A percentile compares a stretch with the other conserved stretches of the same genome.
Conservation (phyloP, 2,888 invertebrate species). For the Deilephila elpenor region DNA sequence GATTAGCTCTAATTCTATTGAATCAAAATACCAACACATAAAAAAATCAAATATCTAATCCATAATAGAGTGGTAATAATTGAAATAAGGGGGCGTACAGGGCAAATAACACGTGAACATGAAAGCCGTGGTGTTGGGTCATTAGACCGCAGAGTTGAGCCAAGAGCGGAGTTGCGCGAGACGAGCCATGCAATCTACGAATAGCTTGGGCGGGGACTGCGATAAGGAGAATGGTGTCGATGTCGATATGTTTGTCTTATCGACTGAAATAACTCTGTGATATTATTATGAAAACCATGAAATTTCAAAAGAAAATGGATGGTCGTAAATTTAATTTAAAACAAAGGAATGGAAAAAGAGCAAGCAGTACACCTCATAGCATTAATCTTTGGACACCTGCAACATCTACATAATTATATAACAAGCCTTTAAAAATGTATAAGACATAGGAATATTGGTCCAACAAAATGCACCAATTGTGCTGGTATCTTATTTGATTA, state of each 20-base stretch:
- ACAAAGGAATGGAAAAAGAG: too few relatives aligned
- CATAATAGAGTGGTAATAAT: not conserved
- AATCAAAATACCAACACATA: too few relatives aligned
- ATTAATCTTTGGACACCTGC: too few relatives aligned
- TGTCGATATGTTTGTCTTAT: conserved; percentile 30
- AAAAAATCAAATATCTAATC: not conserved
- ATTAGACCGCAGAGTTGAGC: conserved; percentile 60
- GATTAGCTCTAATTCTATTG: too few relatives aligned
- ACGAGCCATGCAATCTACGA: conserved; percentile 43
- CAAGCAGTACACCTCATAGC: too few relatives aligned
- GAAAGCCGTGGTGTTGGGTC: conserved; percentile 39
- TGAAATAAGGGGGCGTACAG: conserved; percentile 12
- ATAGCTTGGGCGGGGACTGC: conserved; percentile 36
- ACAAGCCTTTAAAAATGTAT: too few relatives aligned
- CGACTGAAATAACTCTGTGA: not conserved
- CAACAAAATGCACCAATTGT: too few relatives aligned
- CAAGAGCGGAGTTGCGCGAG: conserved; percentile 43
- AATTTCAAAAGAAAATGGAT: too few relatives aligned
- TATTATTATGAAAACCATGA: not conserved
- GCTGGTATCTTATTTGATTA: too few relatives aligned
- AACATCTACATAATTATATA: too few relatives aligned
- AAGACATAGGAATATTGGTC: too few relatives aligned
- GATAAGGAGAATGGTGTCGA: conserved; percentile 28
- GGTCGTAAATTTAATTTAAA: too few relatives aligned
- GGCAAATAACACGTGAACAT: conserved; percentile 15